A percentile compares a stretch with the other conserved stretches of the same genome.
phyloP scores from a whole-genome alignment of 2,888 invertebrate species.

The Amiota minor region DNA sequence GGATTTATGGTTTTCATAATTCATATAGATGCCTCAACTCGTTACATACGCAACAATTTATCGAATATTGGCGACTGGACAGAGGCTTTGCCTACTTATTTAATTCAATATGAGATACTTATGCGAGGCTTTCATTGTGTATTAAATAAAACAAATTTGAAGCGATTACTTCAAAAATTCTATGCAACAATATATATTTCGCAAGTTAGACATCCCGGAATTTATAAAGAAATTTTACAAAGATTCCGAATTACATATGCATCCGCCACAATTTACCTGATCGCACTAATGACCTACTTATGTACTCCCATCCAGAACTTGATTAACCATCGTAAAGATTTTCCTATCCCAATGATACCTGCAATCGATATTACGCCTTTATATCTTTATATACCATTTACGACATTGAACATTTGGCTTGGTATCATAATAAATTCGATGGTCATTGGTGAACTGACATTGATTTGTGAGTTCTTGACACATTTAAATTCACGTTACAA shows the following conservation, averaged over 20 bases:
- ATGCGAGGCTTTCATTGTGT: constrained; percentile 51
- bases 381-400: constrained; percentile 49
- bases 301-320: no score
- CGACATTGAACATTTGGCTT: constrained; percentile 54
- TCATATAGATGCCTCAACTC: constrained; percentile 58
- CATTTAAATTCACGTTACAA: constrained; percentile 62
- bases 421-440: constrained; percentile 51
- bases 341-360: constrained; percentile 54
- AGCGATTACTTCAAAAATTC: constrained; percentile 52
- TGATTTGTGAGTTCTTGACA: constrained; percentile 54
- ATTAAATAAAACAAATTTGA: constrained; percentile 44
- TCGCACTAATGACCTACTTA: no score
- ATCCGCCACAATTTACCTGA: no score
- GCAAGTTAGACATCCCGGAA: constrained; percentile 41
- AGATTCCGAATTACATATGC: constrained; percentile 42
- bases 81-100: constrained; percentile 59
- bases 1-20: constrained; percentile 46
- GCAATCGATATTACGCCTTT: constrained; percentile 46
- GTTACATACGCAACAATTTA: constrained; percentile 49
- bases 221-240: constrained; percentile 45
- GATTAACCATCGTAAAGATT: constrained; percentile 34
- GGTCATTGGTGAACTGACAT: constrained; percentile 57
- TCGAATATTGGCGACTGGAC: constrained; percentile 54
- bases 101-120: constrained; percentile 59
- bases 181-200: constrained; percentile 59